Evolutionary conservation across 2,888 invertebrate genomes (phyloP).

Genomic region (Chaitophorus viminalis): DNA sequence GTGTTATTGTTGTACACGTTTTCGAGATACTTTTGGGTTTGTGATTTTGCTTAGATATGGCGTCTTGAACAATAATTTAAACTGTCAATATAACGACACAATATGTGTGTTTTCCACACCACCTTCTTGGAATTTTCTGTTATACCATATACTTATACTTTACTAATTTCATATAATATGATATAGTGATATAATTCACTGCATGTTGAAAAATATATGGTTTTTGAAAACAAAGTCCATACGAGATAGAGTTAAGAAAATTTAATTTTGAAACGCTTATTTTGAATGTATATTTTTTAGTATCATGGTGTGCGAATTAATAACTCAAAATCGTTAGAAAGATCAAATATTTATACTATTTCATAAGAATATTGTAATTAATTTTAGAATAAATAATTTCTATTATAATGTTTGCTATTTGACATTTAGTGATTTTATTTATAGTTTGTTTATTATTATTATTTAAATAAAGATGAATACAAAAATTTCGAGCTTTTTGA

Average conservation of each 20-base stretch:
- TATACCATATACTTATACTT: not conserved
- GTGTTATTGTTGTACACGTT: not conserved
- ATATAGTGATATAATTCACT: not conserved
- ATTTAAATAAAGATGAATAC: no score
- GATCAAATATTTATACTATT: no score
- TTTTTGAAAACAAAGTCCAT: not conserved
- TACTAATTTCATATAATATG: no score
- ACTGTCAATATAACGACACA: not conserved
- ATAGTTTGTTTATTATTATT: no score
- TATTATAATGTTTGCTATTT: no score
- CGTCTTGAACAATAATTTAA: not conserved
- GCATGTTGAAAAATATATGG: not conserved
- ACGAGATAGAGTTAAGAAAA: not conserved
- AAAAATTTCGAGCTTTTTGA: no score
- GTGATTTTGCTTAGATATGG: not conserved
- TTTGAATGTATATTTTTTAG: no score
- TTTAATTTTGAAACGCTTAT: no score
- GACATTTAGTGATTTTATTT: no score
- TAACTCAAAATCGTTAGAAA: not conserved
- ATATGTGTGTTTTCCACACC: not conserved
- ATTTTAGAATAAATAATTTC: not conserved
- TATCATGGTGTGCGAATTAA: not conserved
- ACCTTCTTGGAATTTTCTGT: no score
- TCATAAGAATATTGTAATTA: not conserved
- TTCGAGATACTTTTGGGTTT: not conserved